phyloP scores from a whole-genome alignment of 2,888 invertebrate species.

The Eumerus sabulonum region DNA sequence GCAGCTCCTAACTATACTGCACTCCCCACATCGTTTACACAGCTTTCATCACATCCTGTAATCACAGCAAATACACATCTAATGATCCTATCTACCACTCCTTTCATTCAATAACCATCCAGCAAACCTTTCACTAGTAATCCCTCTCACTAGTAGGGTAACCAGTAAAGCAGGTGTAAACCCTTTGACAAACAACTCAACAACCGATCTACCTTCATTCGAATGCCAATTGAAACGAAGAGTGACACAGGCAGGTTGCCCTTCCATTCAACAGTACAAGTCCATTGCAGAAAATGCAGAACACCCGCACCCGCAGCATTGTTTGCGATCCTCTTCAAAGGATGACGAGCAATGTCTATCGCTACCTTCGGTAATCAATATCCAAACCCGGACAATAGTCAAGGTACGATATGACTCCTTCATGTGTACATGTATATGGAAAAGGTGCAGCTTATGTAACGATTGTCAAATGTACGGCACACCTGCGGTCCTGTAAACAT shows the following conservation, averaged over 20 bases:
- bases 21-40: constrained; percentile 11
- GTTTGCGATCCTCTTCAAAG: constrained; percentile 63
- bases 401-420: constrained; percentile 43
- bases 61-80: constrained; percentile 25
- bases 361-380: constrained; percentile 32
- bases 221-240: constrained; percentile 3
- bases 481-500: constrained; percentile 47
- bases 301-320: constrained; percentile 57
- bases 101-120: constrained; percentile 27
- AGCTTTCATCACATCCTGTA: constrained; percentile 50
- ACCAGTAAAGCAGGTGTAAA: no score
- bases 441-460: constrained; percentile 67
- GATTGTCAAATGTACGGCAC: constrained; percentile 56
- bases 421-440: constrained; percentile 33
- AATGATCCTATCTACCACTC: constrained; percentile 24
- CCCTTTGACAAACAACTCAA: neutral
- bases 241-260: no score
- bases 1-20: no score
- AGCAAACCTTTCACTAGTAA: neutral
- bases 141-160: no score
- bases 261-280: no score
- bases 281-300: neutral
- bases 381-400: no score
- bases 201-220: constrained; percentile 14
- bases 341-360: constrained; percentile 58